Conservation (phyloP, 2,113 vertebrate genomes). For the Lasiurus cinereus region DNA sequence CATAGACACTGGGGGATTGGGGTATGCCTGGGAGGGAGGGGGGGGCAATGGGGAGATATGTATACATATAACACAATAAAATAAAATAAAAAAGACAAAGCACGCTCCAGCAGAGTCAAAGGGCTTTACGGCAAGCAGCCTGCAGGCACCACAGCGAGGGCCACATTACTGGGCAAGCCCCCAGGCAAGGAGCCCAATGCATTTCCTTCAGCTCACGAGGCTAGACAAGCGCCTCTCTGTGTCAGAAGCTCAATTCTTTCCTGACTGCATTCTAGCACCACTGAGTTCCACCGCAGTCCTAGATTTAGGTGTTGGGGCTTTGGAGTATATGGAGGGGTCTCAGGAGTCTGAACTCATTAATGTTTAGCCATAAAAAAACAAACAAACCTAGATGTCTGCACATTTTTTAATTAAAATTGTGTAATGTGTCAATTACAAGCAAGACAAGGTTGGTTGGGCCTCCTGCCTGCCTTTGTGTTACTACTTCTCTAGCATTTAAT, state of each 20-base stretch:
- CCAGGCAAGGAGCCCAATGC: neutral
- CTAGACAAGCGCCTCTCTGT: neutral
- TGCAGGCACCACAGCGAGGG: neutral
- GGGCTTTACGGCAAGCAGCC: neutral
- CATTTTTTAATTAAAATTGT: conserved; percentile 34
- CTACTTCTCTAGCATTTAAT: conserved; percentile 26
- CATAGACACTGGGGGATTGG: too few relatives aligned
- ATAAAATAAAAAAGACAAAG: too few relatives aligned
- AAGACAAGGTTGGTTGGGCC: neutral
- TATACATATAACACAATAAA: too few relatives aligned
- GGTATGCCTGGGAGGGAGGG: too few relatives aligned
- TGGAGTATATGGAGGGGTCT: conserved; percentile 24
- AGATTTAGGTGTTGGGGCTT: neutral
- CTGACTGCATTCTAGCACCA: neutral
- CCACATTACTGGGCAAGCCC: neutral
- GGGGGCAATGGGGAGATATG: too few relatives aligned
- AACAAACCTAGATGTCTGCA: conserved; percentile 32
- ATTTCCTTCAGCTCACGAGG: neutral
- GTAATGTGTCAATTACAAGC: conserved; percentile 46
- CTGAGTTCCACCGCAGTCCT: neutral
- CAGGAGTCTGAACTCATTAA: conserved; percentile 17
- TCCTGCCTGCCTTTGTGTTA: neutral
- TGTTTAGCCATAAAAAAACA: conserved; percentile 64
- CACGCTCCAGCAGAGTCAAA: neutral
- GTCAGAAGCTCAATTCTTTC: neutral